Percentiles rank a stretch among this genome's conserved stretches.
phyloP scores from a whole-genome alignment of 2,888 invertebrate species.

The Venusia cambrica region DNA sequence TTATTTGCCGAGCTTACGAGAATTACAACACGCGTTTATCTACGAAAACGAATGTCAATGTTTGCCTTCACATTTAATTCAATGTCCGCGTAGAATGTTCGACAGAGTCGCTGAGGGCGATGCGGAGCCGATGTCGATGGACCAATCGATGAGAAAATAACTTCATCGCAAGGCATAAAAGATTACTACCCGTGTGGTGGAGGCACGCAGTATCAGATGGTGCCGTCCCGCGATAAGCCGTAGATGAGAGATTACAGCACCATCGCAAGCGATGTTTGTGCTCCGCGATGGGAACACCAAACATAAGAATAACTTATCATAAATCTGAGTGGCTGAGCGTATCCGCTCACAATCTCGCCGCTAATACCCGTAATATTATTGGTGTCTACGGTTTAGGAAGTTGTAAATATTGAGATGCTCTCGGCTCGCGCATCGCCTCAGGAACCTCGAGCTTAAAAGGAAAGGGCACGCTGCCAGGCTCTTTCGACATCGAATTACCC shows the following conservation, averaged over 20 bases:
- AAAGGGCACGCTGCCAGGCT: slow-evolving; percentile 14
- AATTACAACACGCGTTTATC: slow-evolving; percentile 20
- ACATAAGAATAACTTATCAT: slow-evolving; percentile 53
- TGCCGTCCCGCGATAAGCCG: slow-evolving; percentile 41
- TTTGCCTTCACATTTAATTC: slow-evolving; percentile 18
- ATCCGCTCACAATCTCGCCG: slow-evolving; percentile 49
- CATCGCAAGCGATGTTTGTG: slow-evolving; percentile 24
- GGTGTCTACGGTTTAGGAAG: slow-evolving; percentile 43
- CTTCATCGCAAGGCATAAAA: slow-evolving; percentile 54
- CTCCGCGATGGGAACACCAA: slow-evolving; percentile 52
- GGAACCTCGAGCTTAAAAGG: slow-evolving; percentile 21
- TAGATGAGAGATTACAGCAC: slow-evolving; percentile 45
- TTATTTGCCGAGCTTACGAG: slow-evolving; percentile 25
- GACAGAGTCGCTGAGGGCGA: slow-evolving; percentile 19
- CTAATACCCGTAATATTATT: slow-evolving; percentile 44
- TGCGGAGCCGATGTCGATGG: slow-evolving; percentile 34
- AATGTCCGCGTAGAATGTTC: slow-evolving; percentile 12
- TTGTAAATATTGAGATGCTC: slow-evolving; percentile 37
- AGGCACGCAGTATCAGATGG: slow-evolving; percentile 50
- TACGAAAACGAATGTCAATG: slow-evolving; percentile 19
- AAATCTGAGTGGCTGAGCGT: slow-evolving; percentile 48
- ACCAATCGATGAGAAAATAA: slow-evolving; percentile 48
- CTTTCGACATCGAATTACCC: slow-evolving; percentile 20
- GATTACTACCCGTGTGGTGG: slow-evolving; percentile 46
- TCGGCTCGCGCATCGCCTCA: slow-evolving; percentile 28